Conservation (phyloP, 2,113 vertebrate genomes). For the Laticauda colubrina region DNA sequence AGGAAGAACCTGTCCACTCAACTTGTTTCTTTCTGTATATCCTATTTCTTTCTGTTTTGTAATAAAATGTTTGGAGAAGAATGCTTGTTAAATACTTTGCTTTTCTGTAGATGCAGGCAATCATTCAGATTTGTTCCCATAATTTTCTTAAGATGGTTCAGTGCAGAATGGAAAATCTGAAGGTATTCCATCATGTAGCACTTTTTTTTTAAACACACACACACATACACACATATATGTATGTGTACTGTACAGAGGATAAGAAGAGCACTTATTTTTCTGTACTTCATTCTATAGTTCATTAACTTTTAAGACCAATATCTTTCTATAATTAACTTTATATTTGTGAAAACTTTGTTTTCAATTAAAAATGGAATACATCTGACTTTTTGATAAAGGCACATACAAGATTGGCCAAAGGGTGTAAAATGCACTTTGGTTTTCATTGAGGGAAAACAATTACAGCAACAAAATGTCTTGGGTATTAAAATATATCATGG, state of each 20-base stretch:
- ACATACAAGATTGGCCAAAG: constrained; percentile 99
- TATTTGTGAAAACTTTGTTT: constrained; percentile 95
- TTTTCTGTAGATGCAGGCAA: constrained; percentile 65
- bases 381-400: constrained; percentile 96
- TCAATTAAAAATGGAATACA: constrained; percentile 98
- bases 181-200: background rate
- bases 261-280: constrained; percentile 62
- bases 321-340: constrained; percentile 88
- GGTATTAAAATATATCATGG: constrained; percentile 77
- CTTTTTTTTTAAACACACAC: background rate
- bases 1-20: background rate
- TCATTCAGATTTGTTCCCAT: constrained; percentile 61
- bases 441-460: constrained; percentile 87
- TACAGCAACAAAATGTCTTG: constrained; percentile 85
- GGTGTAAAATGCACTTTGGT: constrained; percentile 99
- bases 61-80: constrained; percentile 64
- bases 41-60: constrained; percentile 56
- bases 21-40: constrained; percentile 6
- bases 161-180: background rate
- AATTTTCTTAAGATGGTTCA: constrained; percentile 46
- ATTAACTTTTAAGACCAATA: constrained; percentile 97
- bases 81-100: constrained; percentile 51
- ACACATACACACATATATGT: background rate
- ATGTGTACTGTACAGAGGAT: constrained; percentile 31
- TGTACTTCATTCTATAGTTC: constrained; percentile 81